Base-by-base conservation (phyloP, 1,140 invertebrate genomes). In the Drosophila mayri region DNA sequence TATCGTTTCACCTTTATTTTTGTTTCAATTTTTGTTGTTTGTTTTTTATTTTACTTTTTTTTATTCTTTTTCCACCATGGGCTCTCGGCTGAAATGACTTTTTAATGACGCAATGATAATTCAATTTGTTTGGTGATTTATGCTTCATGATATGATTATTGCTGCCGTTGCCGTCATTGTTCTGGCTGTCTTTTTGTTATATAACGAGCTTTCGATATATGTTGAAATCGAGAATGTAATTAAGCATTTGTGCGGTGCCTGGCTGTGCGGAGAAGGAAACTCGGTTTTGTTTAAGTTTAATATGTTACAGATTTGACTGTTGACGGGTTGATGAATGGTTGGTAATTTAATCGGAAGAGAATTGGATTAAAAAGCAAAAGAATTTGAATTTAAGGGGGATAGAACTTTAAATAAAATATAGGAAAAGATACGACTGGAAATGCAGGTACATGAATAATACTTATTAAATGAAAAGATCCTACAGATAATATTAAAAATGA, bases 31-130 rank as follows among this genome's bases (percentile, higher is more conserved):
- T 30, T 66, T 38, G 22, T 52, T 52, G 4, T 20, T 20, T 35
- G 28, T 37, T 22, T 35, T 4, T 16, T 52, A n/a, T 28, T 28
- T 38, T 32, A 46, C 40, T 35, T 35, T 30, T 40, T 38, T 55
- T 41, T 30, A 10, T 59, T 76, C 30, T 67, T 72, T 67, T 52
- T 62, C 43, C 16, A 57, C 16, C 49, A 43, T 50, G 40, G 28
- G 70, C 75, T 25, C 46, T 54, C 22, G 52, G 32, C 47, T 60
- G 60, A 88, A 88, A 90, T 90, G 84, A 78, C 85, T 81, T 88
- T 88, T 88, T 88, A 88, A 88, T 88, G 84, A 88, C 85, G 85
- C 84, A 84, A 88, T 90, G 85, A 88, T 88, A 88, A 88, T 88
- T 88, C 84, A 88, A 88, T 88, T 90, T 88, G 84, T 78, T 79